phyloP scores from a whole-genome alignment of 2,888 invertebrate species.

The Idaea biselata region DNA sequence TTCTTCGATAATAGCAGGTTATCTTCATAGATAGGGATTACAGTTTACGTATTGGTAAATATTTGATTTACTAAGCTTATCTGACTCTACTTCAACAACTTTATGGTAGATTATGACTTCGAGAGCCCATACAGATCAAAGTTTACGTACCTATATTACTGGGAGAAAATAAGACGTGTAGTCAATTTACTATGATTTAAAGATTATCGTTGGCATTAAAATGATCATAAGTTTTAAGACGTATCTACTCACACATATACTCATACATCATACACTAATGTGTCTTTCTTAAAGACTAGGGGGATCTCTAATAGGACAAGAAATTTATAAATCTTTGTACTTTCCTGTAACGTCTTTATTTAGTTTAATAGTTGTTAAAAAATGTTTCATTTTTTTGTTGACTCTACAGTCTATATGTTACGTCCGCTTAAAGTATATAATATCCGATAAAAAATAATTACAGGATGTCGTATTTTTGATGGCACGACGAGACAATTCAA shows the following conservation, averaged over 20 bases:
- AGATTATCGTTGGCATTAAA: neutral
- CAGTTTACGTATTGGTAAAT: neutral
- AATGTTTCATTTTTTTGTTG: neutral
- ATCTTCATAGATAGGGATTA: neutral
- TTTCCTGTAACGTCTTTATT: neutral
- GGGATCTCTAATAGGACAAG: no score
- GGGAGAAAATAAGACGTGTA: neutral
- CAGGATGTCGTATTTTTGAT: neutral
- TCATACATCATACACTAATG: no score
- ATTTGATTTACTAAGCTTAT: slow-evolving; percentile 12
- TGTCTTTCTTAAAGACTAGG: no score
- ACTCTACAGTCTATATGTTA: neutral
- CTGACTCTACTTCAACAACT: neutral
- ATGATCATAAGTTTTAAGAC: no score
- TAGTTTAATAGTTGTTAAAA: neutral
- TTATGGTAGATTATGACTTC: slow-evolving; percentile 7
- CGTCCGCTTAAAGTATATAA: neutral
- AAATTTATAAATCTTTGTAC: neutral
- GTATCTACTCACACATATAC: no score
- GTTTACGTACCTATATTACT: neutral
- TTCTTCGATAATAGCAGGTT: neutral
- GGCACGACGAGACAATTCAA: neutral
- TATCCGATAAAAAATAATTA: neutral
- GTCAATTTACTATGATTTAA: neutral
- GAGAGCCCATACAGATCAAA: neutral